Evolutionary conservation across 2,797 vertebrate genomes (phyloP).

Genomic region (Diglossa cyanea): DNA sequence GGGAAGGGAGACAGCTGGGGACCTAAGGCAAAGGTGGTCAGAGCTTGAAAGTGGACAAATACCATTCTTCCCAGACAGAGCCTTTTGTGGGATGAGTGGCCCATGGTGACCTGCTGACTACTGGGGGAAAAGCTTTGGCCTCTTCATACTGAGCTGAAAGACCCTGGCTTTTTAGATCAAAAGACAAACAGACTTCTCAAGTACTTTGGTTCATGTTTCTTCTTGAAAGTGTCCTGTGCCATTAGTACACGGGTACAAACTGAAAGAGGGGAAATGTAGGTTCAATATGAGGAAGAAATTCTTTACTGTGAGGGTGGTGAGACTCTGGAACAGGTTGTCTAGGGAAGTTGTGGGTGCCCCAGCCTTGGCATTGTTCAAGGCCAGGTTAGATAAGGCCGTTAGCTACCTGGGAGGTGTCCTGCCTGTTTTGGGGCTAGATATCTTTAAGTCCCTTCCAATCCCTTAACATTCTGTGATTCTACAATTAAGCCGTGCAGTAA

Average conservation of each 20-base stretch:
- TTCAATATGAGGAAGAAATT: background rate
- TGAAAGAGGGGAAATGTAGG: background rate
- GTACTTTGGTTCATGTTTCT: background rate
- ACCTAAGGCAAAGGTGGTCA: background rate
- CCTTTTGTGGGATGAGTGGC: background rate
- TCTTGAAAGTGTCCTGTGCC: background rate
- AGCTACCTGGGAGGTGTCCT: background rate
- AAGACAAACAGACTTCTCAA: background rate
- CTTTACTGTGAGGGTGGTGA: background rate
- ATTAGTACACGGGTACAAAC: background rate
- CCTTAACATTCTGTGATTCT: background rate
- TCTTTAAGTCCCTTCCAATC: background rate
- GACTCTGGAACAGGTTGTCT: background rate
- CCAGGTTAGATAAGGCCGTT: rapidly evolving
- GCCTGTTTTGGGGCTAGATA: rapidly evolving
- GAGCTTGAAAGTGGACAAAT: background rate
- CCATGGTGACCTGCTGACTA: background rate
- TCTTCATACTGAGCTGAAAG: background rate
- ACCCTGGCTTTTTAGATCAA: background rate
- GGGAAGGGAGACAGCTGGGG: background rate
- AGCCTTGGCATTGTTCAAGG: background rate
- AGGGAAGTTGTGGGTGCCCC: background rate
- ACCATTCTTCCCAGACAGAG: background rate
- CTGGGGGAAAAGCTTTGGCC: background rate
- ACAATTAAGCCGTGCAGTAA: background rate